Evolutionary conservation across 1,140 invertebrate species (phyloP).

Genomic region (Drosophila santomea): DNA sequence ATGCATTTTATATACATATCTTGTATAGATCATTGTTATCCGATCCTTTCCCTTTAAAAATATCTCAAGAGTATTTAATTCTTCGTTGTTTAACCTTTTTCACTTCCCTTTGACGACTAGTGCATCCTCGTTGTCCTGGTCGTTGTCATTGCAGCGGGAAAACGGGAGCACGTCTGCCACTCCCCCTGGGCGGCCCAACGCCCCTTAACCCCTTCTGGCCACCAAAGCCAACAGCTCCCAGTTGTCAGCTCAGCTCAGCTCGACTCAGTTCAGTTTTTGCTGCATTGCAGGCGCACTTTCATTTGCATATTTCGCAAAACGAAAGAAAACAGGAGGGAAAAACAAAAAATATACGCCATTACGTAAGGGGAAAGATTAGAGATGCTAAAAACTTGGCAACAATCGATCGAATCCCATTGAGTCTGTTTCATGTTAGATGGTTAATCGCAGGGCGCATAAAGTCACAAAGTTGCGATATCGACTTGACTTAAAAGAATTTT

Average conservation of each 20-base stretch:
- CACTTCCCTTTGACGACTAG: constrained; percentile 18
- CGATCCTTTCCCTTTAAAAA: not conserved
- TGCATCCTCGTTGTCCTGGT: constrained; percentile 43
- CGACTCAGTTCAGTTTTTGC: constrained; percentile 47
- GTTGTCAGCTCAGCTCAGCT: constrained; percentile 36
- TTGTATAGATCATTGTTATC: not conserved
- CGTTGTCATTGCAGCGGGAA: constrained; percentile 43
- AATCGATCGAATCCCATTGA: constrained; percentile 55
- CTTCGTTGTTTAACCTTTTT: constrained; percentile 4
- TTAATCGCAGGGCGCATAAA: constrained; percentile 55
- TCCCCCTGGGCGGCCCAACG: not conserved
- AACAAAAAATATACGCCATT: constrained; percentile 41
- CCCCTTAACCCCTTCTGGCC: constrained; percentile 23
- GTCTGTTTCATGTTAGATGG: constrained; percentile 47
- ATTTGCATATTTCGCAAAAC: constrained; percentile 69
- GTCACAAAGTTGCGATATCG: constrained; percentile 38
- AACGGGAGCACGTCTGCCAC: constrained; percentile 49
- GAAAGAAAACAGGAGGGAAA: constrained; percentile 3
- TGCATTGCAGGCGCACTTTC: constrained; percentile 80
- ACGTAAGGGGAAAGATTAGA: constrained; percentile 26
- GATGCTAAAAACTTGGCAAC: constrained; percentile 30
- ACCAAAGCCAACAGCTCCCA: constrained; percentile 40
- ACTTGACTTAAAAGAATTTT: constrained; percentile 14
- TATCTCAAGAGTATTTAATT: constrained; percentile 12
- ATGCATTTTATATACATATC: too few species aligned